These are phyloP conservation scores for Eunapius fragilis DNA, from an alignment of 37 sponge, comb jelly and placozoan species.

Conservation along the genomic window DNA sequence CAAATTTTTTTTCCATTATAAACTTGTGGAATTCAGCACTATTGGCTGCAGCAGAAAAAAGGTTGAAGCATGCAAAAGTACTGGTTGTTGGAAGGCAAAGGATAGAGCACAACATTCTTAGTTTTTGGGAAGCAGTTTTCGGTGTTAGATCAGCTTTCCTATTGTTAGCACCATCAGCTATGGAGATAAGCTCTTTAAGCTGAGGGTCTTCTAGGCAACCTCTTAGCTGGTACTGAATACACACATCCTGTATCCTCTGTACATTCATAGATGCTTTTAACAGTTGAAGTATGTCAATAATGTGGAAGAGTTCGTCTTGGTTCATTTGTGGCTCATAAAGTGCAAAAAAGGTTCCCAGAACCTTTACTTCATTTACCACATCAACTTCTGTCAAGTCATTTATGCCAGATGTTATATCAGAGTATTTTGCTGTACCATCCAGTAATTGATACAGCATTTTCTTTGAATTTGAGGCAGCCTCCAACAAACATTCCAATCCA, in stretches of 20 bases:
- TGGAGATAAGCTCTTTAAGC: slow-evolving; percentile 34
- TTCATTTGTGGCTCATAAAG: background rate
- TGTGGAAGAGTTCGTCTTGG: slow-evolving; percentile 39
- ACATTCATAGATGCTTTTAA: slow-evolving; percentile 66
- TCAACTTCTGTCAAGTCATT: slow-evolving; percentile 37
- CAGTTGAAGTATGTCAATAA: slow-evolving; percentile 64
- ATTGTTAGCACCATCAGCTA: slow-evolving; percentile 36
- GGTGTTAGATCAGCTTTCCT: slow-evolving; percentile 47
- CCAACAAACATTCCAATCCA: background rate
- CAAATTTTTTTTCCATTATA: slow-evolving; percentile 63
- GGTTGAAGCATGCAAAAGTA: slow-evolving; percentile 14
- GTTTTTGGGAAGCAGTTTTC: slow-evolving; percentile 45
- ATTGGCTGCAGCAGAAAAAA: slow-evolving; percentile 59
- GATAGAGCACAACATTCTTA: slow-evolving; percentile 27
- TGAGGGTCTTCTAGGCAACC: slow-evolving; percentile 58
- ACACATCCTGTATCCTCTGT: slow-evolving; percentile 52
- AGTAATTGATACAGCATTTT: slow-evolving; percentile 41
- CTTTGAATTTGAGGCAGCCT: slow-evolving; percentile 41
- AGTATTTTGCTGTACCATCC: slow-evolving; percentile 59
- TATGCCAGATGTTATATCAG: slow-evolving; percentile 38
- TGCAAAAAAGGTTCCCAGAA: slow-evolving; percentile 24
- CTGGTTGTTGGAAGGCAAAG: slow-evolving; percentile 16
- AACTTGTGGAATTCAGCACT: slow-evolving; percentile 75
- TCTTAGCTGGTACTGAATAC: slow-evolving; percentile 63
- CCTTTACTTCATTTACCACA: slow-evolving; percentile 49